Base-by-base conservation (phyloP, 1,140 invertebrate species). In the Atta texana region DNA sequence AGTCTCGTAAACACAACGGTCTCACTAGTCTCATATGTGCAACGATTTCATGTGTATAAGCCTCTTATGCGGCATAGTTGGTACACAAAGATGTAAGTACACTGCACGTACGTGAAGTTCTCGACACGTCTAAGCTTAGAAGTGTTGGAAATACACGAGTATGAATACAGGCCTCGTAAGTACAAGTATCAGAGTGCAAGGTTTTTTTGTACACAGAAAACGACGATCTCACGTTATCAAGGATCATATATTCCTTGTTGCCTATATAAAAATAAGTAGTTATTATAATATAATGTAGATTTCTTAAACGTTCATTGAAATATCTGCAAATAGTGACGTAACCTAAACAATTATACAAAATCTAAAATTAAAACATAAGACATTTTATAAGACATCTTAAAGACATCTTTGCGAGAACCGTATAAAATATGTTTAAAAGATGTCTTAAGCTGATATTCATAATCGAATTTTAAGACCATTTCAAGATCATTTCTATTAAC, bases 1-100 rank as follows among this genome's bases (percentile, higher is more conserved):
- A 68, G 44, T 4, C 44, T 24, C 44, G 44, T 80, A 78, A 66
- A 78, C n/a, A n/a, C 61, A 53, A 34, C 61, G 61, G 44, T 68
- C n/a, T 51, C 76, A 44, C 18, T 44, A 44, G n/a, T 68, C n/a
- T 51, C 76, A 44, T 12, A 44, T 21, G 72, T 75, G 72, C 51
- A 34, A 28, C 57, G 57, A 21, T 77, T 24, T 63, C 75, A 44
- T 18, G 57, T 61, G 57, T 76, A 64, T 66, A 24, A 66, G 31
- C 39, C 39, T 44, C 39, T 77, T 77, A 44, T 18, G n/a, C 31
- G 75, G 18, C 44, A 51, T 44, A 31, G 39, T 24, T 49, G 51
- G 1, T 63, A 24, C 55, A 76, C 59, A 63, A 49, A 51, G 34
- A 64, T 66, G 12, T 59, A 61, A 49, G 10, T 63, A 77, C 21